phyloP scores from a whole-genome alignment of 2,888 invertebrate species.

The Panopea generosa region DNA sequence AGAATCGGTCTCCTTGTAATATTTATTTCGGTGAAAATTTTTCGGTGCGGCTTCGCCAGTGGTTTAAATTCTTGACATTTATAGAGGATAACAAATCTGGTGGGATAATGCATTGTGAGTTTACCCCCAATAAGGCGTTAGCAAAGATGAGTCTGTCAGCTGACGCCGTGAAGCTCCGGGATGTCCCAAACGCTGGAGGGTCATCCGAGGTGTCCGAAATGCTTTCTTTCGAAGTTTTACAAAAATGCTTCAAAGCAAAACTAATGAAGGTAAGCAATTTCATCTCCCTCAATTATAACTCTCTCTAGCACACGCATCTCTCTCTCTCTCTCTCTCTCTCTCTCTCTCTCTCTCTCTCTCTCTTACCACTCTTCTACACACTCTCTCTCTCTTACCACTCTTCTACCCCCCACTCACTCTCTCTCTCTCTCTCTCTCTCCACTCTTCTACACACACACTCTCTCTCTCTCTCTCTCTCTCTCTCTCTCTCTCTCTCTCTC shows the following conservation, averaged over 20 bases:
- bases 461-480: too few species aligned
- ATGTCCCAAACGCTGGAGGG: slow-evolving; percentile 83
- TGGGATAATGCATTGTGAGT: slow-evolving; percentile 74
- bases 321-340: too few species aligned
- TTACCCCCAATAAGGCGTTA: slow-evolving; percentile 65
- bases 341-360: too few species aligned
- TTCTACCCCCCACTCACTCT: too few species aligned
- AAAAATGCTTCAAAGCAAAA: slow-evolving; percentile 71
- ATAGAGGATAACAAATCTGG: slow-evolving; percentile 65
- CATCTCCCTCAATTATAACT: too few species aligned
- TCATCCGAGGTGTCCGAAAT: slow-evolving; percentile 82
- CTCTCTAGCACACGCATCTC: too few species aligned
- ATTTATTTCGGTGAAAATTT: slow-evolving; percentile 78
- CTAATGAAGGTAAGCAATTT: slow-evolving; percentile 77
- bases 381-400: too few species aligned
- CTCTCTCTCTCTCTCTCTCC: too few species aligned
- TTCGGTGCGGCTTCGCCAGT: slow-evolving; percentile 68
- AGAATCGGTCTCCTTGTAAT: slow-evolving; percentile 64
- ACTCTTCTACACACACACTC: too few species aligned
- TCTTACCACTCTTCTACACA: too few species aligned
- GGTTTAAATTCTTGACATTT: slow-evolving; percentile 70
- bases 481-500: too few species aligned
- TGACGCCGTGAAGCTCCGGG: slow-evolving; percentile 70
- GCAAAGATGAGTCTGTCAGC: slow-evolving; percentile 74
- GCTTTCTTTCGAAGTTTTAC: slow-evolving; percentile 79